A percentile compares a stretch with the other conserved stretches of the same genome.
Conservation (phyloP, 2,888 invertebrate genomes). For the Lithophane socia region DNA sequence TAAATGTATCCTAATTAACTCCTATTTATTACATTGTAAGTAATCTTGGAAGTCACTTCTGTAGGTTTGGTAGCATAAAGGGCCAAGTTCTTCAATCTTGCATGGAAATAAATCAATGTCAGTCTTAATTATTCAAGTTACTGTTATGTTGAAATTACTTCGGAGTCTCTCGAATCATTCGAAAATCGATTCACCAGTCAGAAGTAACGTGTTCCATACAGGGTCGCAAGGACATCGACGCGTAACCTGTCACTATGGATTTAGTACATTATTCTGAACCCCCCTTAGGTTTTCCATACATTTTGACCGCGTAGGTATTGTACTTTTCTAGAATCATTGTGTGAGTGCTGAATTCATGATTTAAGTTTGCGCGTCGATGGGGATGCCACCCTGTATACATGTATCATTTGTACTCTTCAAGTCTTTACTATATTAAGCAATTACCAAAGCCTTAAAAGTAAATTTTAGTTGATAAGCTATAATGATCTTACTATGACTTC, state of each 20-base stretch:
- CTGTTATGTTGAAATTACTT: constrained; percentile 7
- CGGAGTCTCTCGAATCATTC: constrained; percentile 11
- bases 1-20: neutral
- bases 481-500: constrained; percentile 41
- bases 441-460: constrained; percentile 75
- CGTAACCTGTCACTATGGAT: no score
- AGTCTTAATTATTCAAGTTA: constrained; percentile 17
- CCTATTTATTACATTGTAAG: neutral
- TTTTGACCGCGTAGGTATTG: no score
- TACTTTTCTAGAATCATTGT: neutral
- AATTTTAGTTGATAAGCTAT: constrained; percentile 56
- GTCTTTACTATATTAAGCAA: constrained; percentile 55
- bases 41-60: constrained; percentile 2
- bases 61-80: neutral
- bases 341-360: neutral
- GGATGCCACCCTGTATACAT: neutral
- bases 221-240: no score
- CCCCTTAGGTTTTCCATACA: no score
- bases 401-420: constrained; percentile 1
- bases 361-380: neutral
- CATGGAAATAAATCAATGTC: constrained; percentile 16
- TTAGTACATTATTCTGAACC: no score
- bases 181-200: constrained; percentile 13
- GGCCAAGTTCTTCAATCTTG: neutral
- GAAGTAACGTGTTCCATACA: constrained; percentile 6